Base-by-base conservation (phyloP, 2,113 vertebrate genomes). In the Phaethornis superciliosus region DNA sequence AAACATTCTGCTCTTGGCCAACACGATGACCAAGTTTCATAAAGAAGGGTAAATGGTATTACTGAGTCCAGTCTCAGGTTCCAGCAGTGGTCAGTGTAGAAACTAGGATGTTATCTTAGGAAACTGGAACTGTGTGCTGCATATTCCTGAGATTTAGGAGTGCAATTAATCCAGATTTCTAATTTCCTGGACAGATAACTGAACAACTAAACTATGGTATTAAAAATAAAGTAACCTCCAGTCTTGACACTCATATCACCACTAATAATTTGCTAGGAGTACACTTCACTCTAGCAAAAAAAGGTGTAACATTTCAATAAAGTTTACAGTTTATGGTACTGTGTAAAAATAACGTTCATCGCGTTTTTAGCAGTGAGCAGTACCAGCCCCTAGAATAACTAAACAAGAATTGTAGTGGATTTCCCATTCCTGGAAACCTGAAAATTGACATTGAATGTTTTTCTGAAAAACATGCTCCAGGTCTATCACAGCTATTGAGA, bases 401-500 rank as follows among this genome's bases (percentile, higher is more conserved):
- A 63, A 85, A 80, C 8, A 44, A 77, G 51, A 76, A 51, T n/a
- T 47, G 19, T 23, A 74, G 26, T 37, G 20, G 30, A 20, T 91
- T 91, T 94, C 72, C 37, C 21, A 28, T 68, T 82, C 77, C 37
- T 52, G 47, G 33, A 74, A 89, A 67, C 23, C 14, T 77, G 32
- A 88, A 86, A 91, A 84, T 33, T 78, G 62, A 69, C 44, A 55
- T 55, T 68, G 58, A 15, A 30, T 35, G 6, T 75, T 94, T 88
- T 64, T 79, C 17, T 81, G 59, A 88, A 95, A 87, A 79, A 32
- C 6, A 42, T 27, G 19, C 13, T 77, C 63, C 26, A 49, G 26
- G 30, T 90, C 44, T 68, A 71, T 81, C 30, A 72, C 35, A 90
- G 76, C 76, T 86, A 71, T 68, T 92, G 85, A 95, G 40, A 84